Conservation (phyloP, 2,113 vertebrate genomes). For the Pomatostomus ruficeps region DNA sequence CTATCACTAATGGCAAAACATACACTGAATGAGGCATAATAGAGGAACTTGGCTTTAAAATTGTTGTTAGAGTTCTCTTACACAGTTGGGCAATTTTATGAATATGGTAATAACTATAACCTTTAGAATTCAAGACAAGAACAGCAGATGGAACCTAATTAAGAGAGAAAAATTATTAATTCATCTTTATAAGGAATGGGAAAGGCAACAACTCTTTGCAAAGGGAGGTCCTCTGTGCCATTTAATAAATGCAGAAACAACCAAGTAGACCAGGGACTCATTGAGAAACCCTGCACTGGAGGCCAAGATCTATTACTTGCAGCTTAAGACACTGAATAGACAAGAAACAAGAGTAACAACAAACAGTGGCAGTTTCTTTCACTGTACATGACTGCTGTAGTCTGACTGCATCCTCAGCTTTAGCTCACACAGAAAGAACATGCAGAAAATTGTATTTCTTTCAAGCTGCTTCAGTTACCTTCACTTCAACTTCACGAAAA, state of each 20-base stretch:
- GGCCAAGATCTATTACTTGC: neutral
- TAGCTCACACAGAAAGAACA: neutral
- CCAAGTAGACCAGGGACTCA: neutral
- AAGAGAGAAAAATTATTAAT: slow-evolving; percentile 74
- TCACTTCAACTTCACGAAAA: neutral
- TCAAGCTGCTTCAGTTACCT: neutral
- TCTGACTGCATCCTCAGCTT: neutral
- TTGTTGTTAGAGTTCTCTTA: slow-evolving; percentile 59
- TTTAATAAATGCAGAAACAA: slow-evolving; percentile 52
- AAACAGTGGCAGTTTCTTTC: neutral
- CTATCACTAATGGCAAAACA: neutral
- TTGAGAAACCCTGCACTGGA: neutral
- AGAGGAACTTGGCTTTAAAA: slow-evolving; percentile 47
- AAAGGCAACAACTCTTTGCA: slow-evolving; percentile 54
- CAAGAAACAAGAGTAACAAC: neutral
- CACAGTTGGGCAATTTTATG: slow-evolving; percentile 65
- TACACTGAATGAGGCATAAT: slow-evolving; percentile 41
- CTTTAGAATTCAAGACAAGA: slow-evolving; percentile 70
- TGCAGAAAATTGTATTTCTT: neutral
- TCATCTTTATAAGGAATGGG: slow-evolving; percentile 58
- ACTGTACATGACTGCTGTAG: neutral
- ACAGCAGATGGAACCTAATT: slow-evolving; percentile 73
- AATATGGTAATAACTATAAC: slow-evolving; percentile 74
- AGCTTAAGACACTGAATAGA: neutral
- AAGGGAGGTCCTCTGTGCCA: slow-evolving; percentile 42